A percentile compares a stretch with the other conserved stretches of the same genome.
phyloP scores from a whole-genome alignment of 1,140 invertebrate genomes.

The Subanguina moxae region DNA sequence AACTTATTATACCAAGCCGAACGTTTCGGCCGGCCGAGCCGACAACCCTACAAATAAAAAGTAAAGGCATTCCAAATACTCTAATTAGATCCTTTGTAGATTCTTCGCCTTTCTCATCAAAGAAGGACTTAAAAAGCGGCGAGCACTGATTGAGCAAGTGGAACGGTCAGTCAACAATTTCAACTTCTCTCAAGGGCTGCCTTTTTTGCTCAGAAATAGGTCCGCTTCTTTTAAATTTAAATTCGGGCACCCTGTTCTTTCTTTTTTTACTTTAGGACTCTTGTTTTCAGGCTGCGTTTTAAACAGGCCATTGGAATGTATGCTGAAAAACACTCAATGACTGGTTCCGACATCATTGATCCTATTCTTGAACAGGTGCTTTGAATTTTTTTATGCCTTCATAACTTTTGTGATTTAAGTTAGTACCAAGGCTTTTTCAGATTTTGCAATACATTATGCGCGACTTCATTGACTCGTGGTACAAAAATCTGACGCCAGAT shows the following conservation, averaged over 20 bases:
- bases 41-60: no score
- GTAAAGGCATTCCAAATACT: no score
- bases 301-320: slow-evolving; percentile 2
- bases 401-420: slow-evolving; percentile 3
- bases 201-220: background rate
- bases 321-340: slow-evolving; percentile 32
- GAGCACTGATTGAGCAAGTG: background rate
- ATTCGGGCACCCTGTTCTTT: no score
- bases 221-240: no score
- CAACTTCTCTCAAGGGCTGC: background rate
- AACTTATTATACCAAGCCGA: no score
- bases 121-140: background rate
- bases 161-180: background rate
- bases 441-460: slow-evolving; percentile 34
- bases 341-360: slow-evolving; percentile 32
- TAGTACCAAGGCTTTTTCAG: slow-evolving; percentile 4
- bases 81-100: background rate
- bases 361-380: slow-evolving; percentile 29
- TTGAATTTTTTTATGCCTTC: background rate
- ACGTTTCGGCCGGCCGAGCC: no score
- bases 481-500: slow-evolving; percentile 29
- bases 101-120: background rate
- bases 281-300: no score
- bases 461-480: slow-evolving; percentile 34
- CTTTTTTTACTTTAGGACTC: no score